A percentile compares a stretch with the other conserved stretches of the same genome.
These are phyloP conservation scores for Hydraecia micacea DNA, from an alignment of 2,888 invertebrate species.

Conservation along the genomic window DNA sequence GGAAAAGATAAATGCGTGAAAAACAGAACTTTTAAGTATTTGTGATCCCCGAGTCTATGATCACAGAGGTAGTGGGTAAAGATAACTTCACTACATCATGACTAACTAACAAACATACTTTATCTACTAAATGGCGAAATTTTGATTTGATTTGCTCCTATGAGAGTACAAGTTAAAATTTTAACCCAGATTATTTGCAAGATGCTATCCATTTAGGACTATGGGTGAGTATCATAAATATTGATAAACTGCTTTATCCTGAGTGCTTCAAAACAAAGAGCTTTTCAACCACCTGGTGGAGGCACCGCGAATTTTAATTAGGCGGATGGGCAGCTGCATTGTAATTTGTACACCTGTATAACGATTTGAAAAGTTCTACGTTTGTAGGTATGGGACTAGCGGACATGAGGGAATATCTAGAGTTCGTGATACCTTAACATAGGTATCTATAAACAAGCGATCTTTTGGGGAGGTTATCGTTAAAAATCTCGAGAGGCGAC, in stretches of 20 bases:
- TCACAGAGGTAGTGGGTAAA: not conserved
- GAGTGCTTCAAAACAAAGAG: slow-evolving; percentile 23
- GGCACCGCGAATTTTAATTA: slow-evolving; percentile 28
- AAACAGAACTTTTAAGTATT: not conserved
- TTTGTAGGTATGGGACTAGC: not conserved
- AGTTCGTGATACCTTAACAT: not conserved
- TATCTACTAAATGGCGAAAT: not conserved
- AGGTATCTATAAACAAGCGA: no score
- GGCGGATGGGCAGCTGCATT: slow-evolving; percentile 23
- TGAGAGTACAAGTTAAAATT: not conserved
- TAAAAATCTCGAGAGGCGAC: not conserved
- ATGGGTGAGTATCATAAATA: slow-evolving; percentile 2
- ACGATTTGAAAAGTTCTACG: not conserved
- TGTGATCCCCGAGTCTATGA: not conserved
- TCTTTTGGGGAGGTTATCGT: not conserved
- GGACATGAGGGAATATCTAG: not conserved
- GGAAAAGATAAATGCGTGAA: slow-evolving; percentile 42
- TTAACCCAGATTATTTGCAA: not conserved
- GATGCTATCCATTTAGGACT: not conserved
- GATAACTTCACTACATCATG: not conserved
- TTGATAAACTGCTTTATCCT: not conserved
- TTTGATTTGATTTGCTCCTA: not conserved
- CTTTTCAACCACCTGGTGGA: not conserved
- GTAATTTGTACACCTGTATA: slow-evolving; percentile 2
- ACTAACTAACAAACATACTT: not conserved